Percentiles rank a stretch among this genome's conserved stretches.
Evolutionary conservation across 1,140 invertebrate genomes (phyloP).

Genomic region (Drosophila repleta): DNA sequence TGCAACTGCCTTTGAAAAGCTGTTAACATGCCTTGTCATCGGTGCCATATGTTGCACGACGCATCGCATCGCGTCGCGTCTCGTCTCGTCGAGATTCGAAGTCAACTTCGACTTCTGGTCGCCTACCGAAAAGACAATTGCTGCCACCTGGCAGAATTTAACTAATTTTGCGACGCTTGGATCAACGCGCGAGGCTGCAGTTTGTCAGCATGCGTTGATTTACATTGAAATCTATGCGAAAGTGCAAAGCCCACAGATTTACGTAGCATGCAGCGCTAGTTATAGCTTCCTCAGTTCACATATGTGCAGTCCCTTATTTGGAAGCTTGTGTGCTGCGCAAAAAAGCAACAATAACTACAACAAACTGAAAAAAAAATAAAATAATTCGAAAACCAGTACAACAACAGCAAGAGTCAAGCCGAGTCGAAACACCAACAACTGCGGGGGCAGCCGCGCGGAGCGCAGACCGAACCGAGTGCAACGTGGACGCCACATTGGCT

Average conservation of each 20-base stretch:
- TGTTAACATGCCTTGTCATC: conserved; percentile 82
- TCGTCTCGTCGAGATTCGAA: conserved; percentile 25
- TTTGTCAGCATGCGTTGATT: conserved; percentile 73
- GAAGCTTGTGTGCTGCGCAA: conserved; percentile 73
- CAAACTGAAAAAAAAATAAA: conserved; percentile 12
- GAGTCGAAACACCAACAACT: conserved; percentile 11
- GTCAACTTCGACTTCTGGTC: conserved; percentile 58
- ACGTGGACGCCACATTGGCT: conserved; percentile 73
- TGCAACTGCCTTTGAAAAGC: conserved; percentile 80
- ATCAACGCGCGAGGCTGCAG: conserved; percentile 64
- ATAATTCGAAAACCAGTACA: conserved; percentile 44
- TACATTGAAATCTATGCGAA: conserved; percentile 77
- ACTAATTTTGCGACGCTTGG: conserved; percentile 67
- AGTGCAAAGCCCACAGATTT: conserved; percentile 81
- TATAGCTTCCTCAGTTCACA: conserved; percentile 83
- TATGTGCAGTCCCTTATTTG: conserved; percentile 84
- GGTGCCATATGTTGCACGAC: conserved; percentile 81
- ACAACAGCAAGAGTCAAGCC: conserved; percentile 25
- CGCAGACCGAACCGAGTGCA: conserved; percentile 42
- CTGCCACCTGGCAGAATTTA: conserved; percentile 74
- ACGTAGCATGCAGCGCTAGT: conserved; percentile 74
- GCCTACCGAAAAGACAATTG: conserved; percentile 49
- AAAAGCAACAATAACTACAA: conserved; percentile 20
- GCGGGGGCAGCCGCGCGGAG: not conserved
- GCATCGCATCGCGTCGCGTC: conserved; percentile 18